These are phyloP conservation scores for Chlorodrepanis virens DNA, from an alignment of 2,113 vertebrate species.

Conservation along the genomic window DNA sequence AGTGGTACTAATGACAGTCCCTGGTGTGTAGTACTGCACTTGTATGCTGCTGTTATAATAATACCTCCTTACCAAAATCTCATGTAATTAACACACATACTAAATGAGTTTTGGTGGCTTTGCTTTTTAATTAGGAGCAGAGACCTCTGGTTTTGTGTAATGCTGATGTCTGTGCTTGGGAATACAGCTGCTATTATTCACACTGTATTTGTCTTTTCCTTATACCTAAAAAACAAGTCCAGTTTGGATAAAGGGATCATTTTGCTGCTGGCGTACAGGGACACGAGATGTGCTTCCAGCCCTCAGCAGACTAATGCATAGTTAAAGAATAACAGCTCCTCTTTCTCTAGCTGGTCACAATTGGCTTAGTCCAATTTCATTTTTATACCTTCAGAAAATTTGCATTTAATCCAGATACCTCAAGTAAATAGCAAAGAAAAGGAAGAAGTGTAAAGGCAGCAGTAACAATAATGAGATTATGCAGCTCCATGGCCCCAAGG, in stretches of 20 bases:
- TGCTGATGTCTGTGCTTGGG: neutral
- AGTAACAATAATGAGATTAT: neutral
- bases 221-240: neutral
- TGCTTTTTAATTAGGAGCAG: conserved; percentile 48
- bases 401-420: neutral
- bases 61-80: conserved; percentile 40
- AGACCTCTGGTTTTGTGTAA: neutral
- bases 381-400: neutral
- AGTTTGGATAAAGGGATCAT: neutral
- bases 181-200: conserved; percentile 15
- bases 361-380: neutral
- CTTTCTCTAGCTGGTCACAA: neutral
- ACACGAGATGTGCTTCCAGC: neutral
- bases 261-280: neutral
- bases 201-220: neutral
- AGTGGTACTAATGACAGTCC: conserved; percentile 16
- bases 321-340: neutral
- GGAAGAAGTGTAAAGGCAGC: neutral
- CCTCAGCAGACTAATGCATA: neutral
- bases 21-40: neutral
- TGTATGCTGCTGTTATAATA: neutral
- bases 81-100: conserved; percentile 42
- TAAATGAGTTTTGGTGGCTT: conserved; percentile 48
- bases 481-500: neutral
- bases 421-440: neutral